These are phyloP conservation scores for Zygaena filipendulae DNA, from an alignment of 2,888 invertebrate genomes.

Conservation along the genomic window DNA sequence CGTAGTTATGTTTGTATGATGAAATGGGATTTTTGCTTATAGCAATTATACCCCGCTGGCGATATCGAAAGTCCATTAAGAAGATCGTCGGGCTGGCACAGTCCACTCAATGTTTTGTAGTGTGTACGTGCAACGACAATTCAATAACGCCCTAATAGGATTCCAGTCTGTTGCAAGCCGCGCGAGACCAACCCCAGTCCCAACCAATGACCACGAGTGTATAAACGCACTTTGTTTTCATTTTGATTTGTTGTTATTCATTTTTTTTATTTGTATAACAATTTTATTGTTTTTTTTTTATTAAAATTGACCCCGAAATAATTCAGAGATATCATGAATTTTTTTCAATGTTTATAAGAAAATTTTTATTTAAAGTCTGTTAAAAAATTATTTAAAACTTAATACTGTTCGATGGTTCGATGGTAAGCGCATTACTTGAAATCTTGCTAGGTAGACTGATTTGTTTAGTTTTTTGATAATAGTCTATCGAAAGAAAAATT, in stretches of 20 bases:
- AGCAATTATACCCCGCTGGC: too few species aligned
- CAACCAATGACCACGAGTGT: too few species aligned
- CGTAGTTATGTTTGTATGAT: too few species aligned
- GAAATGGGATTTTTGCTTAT: conserved; percentile 22
- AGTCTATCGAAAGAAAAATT: too few species aligned
- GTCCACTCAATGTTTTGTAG: conserved; percentile 30
- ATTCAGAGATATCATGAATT: too few species aligned
- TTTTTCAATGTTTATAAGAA: too few species aligned
- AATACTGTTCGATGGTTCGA: neutral
- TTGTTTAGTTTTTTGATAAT: too few species aligned
- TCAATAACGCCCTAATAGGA: conserved; percentile 61
- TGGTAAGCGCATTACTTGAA: too few species aligned
- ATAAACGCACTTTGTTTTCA: conserved; percentile 21
- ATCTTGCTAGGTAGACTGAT: too few species aligned
- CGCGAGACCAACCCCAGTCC: conserved; percentile 39
- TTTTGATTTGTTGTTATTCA: conserved; percentile 23
- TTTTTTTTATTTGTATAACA: conserved; percentile 10
- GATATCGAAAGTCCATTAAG: conserved; percentile 24
- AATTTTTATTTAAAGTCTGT: neutral
- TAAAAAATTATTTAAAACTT: neutral
- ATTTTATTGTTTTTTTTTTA: too few species aligned
- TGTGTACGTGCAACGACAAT: conserved; percentile 40
- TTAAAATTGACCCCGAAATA: neutral
- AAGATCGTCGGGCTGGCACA: conserved; percentile 33
- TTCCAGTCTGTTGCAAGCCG: conserved; percentile 47